Percentiles rank a stretch among this genome's conserved stretches.
Evolutionary conservation across 2,113 vertebrate species (phyloP).

Genomic region (Dromaius novaehollandiae): DNA sequence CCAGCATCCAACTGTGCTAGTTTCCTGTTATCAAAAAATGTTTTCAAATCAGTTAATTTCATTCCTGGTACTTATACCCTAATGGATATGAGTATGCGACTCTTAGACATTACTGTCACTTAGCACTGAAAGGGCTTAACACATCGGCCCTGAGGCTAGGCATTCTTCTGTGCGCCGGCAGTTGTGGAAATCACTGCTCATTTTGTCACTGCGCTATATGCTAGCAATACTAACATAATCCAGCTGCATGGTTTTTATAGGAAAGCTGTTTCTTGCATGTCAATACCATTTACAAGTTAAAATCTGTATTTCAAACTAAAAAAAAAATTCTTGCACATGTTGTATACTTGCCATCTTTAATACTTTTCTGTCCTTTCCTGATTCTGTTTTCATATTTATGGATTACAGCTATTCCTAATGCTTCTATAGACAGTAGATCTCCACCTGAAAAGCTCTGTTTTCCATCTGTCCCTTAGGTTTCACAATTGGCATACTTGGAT

Average conservation of each 20-base stretch:
- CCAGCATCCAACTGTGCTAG: not conserved
- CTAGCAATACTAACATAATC: not conserved
- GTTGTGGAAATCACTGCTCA: not conserved
- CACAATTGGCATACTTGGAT: not conserved
- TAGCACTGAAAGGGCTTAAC: not conserved
- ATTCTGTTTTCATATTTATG: not conserved
- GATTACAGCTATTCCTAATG: not conserved
- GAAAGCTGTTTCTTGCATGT: not conserved
- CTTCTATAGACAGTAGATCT: not conserved
- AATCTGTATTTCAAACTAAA: not conserved
- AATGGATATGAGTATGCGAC: not conserved
- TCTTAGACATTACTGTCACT: not conserved
- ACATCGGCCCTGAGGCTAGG: not conserved
- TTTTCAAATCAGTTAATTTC: slow-evolving; percentile 33
- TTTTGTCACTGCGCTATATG: not conserved
- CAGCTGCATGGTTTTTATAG: not conserved
- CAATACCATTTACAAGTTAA: not conserved
- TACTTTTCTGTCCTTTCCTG: not conserved
- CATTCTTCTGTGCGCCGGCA: not conserved
- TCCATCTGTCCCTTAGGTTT: not conserved
- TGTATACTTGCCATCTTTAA: not conserved
- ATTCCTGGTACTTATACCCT: slow-evolving; percentile 32
- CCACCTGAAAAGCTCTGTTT: not conserved
- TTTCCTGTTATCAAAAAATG: not conserved
- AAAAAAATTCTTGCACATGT: not conserved